Percentiles rank a stretch among this genome's conserved stretches.
Evolutionary conservation across 2,797 vertebrate genomes (phyloP).

Genomic region (Danio tinwini): DNA sequence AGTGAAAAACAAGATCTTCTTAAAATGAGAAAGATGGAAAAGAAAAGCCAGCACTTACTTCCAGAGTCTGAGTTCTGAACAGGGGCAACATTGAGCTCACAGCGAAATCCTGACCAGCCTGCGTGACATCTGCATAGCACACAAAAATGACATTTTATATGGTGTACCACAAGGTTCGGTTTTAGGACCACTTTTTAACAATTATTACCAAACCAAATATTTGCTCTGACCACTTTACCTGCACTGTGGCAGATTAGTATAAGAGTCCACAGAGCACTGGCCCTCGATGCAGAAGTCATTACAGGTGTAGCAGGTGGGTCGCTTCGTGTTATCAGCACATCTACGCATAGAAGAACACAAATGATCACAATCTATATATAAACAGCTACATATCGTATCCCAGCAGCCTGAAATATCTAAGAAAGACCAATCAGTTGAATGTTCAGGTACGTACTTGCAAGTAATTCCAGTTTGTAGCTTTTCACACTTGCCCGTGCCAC

Average conservation of each 20-base stretch:
- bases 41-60: constrained; percentile 76
- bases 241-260: constrained; percentile 88
- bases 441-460: constrained; percentile 81
- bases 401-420: not conserved
- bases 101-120: constrained; percentile 83
- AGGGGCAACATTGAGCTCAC: constrained; percentile 72
- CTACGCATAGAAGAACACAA: constrained; percentile 68
- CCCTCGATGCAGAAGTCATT: constrained; percentile 85
- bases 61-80: constrained; percentile 72
- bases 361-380: not conserved
- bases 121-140: constrained; percentile 78
- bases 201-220: not conserved
- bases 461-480: constrained; percentile 79
- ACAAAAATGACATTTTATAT: not conserved
- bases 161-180: not conserved
- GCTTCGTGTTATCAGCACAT: constrained; percentile 83
- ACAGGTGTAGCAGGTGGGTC: constrained; percentile 89
- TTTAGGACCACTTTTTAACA: not conserved
- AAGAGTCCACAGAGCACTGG: constrained; percentile 84
- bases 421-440: not conserved
- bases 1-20: not conserved
- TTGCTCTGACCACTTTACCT: constrained; percentile 78
- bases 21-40: constrained; percentile 1
- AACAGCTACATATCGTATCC: not conserved
- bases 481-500: constrained; percentile 80